Percentiles rank a stretch among this genome's conserved stretches.
These are phyloP conservation scores for Stenodema calcarata DNA, from an alignment of 2,888 invertebrate genomes.

Conservation along the genomic window DNA sequence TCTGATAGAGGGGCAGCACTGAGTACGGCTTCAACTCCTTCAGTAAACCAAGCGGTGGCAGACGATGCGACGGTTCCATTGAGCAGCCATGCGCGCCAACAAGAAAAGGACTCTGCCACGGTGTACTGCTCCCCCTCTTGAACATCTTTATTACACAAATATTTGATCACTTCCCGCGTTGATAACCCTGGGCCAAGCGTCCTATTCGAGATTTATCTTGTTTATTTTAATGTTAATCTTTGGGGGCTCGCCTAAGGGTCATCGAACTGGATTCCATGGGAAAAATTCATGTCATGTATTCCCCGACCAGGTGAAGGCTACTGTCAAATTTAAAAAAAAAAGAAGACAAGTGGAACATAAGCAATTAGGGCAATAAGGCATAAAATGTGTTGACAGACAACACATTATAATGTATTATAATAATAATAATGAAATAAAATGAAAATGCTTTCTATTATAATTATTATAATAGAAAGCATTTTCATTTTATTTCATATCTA, in stretches of 20 bases:
- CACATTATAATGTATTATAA: no score
- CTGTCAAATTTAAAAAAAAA: no score
- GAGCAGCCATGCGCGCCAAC: background rate
- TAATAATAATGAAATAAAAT: no score
- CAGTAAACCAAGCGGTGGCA: background rate
- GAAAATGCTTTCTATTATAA: no score
- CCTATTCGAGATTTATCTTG: background rate
- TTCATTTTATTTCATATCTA: no score
- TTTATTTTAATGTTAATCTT: constrained; percentile 4
- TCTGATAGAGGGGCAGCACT: background rate
- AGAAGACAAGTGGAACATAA: no score
- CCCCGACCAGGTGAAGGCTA: no score
- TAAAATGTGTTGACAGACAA: no score
- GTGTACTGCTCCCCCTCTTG: background rate
- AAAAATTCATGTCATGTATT: no score
- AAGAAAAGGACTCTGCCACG: background rate
- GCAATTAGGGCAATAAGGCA: no score
- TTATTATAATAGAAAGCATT: no score
- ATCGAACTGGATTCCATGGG: constrained; percentile 4
- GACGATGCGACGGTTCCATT: background rate
- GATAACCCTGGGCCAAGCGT: background rate
- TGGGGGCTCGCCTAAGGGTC: background rate
- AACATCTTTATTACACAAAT: constrained; percentile 17
- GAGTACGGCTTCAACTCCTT: constrained; percentile 9
- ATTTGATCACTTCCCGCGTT: background rate